Base-by-base conservation (phyloP, 2,797 vertebrate genomes). In the Anisognathus igniventris region DNA sequence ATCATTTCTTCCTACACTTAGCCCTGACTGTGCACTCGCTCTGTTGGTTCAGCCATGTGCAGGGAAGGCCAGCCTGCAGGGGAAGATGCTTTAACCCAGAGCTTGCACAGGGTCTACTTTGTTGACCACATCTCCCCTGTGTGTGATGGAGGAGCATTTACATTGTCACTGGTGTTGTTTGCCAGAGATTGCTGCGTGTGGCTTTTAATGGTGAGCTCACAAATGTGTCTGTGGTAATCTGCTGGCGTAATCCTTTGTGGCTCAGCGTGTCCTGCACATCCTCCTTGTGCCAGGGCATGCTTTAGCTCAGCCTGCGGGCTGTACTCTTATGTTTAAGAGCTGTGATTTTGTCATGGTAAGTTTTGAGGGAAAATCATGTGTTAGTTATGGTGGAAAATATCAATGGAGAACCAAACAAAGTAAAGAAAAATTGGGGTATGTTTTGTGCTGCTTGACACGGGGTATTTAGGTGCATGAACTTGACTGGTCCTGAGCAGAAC, bases 271-370 rank as follows among this genome's bases (percentile, higher is more conserved):
- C 92, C 89, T 86, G 56, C 42, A 23, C 17, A 76, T 78, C 44
- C 21, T 42, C 78, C 58, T n/a, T 92, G 70, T 93, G 95, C 93
- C 93, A 95, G 70, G 88, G 45, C 27, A 60, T 61, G 72, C 95
- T 93, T 84, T 53, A 91, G 91, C 77, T 95, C 71, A 5, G 93
- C 94, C 96, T 96, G 83, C 13, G 1, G 96, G 96, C 94, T 89
- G 65, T 80, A 75, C 89, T 93, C 92, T 82, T 57, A 72, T 39
- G 78, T 94, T 93, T 94, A 95, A 96, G 92, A 94, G 87, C 86
- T 96, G 85, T 96, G 94, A 95, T 94, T 97, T 96, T 94, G 95
- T 97, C 95, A 96, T 94, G 96, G 95, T 97, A 56, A 73, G 56
- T 95, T 97, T 78, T 85, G 73, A 93, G 62, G 88, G 89, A 95